Evolutionary conservation across 2,797 vertebrate species (phyloP).

Genomic region (Lepilemur ruficaudatus): DNA sequence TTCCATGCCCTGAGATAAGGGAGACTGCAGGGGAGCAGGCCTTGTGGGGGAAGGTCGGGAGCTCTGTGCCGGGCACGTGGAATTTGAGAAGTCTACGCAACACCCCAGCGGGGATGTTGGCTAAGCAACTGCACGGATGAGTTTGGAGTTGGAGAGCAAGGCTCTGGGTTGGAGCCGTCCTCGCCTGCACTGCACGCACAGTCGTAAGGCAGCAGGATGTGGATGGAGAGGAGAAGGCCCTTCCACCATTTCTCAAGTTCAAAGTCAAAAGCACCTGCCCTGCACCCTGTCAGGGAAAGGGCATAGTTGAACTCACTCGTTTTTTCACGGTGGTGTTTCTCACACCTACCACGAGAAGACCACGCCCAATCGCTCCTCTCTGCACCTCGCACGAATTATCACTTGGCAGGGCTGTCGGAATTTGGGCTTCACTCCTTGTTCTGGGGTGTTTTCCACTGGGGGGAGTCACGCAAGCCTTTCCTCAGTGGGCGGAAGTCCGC

Average conservation of each 20-base stretch:
- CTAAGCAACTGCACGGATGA: fast-evolving
- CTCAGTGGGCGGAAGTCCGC: fast-evolving
- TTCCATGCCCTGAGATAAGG: too few relatives aligned
- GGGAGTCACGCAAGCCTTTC: fast-evolving
- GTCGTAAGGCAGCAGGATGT: fast-evolving
- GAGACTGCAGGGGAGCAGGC: not conserved
- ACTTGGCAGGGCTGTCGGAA: not conserved
- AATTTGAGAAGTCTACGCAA: not conserved
- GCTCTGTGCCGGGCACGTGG: fast-evolving
- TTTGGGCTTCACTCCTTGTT: not conserved
- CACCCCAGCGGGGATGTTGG: fast-evolving
- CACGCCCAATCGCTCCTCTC: fast-evolving
- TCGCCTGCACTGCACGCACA: fast-evolving
- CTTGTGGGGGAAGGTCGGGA: not conserved
- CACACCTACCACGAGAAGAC: too few relatives aligned
- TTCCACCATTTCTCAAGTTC: not conserved
- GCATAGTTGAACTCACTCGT: too few relatives aligned
- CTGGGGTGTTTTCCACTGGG: fast-evolving
- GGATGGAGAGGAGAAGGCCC: not conserved
- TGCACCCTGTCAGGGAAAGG: not conserved
- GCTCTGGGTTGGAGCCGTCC: fast-evolving
- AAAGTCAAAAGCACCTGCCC: not conserved
- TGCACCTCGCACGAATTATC: fast-evolving
- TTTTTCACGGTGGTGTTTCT: fast-evolving
- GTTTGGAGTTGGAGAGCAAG: not conserved